Evolutionary conservation across 2,888 invertebrate species (phyloP).

Genomic region (Tiphia femorata): DNA sequence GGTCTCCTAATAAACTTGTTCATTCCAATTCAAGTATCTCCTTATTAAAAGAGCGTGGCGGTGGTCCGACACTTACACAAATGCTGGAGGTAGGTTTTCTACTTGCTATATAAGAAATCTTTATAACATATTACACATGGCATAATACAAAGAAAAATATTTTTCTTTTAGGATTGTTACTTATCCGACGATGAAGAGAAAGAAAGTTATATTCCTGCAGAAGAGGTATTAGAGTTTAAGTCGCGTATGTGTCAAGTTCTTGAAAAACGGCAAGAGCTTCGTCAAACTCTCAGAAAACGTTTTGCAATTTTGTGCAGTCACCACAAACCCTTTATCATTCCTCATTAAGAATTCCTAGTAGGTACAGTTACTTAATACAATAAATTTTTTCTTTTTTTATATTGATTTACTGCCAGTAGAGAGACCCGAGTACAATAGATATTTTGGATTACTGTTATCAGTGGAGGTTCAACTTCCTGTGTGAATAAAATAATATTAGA

Average conservation of each 20-base stretch:
- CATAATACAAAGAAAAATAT: constrained; percentile 5
- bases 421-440: constrained; percentile 41
- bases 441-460: constrained; percentile 49
- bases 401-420: constrained; percentile 53
- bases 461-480: constrained; percentile 34
- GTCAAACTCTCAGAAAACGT: constrained; percentile 84
- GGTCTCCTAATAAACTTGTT: constrained; percentile 51
- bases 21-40: constrained; percentile 60
- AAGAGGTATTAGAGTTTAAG: constrained; percentile 90
- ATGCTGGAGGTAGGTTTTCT: constrained; percentile 83
- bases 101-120: no score
- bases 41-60: constrained; percentile 65
- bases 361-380: constrained; percentile 44
- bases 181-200: constrained; percentile 81
- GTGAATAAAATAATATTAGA: constrained; percentile 39
- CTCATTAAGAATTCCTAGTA: constrained; percentile 53
- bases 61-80: constrained; percentile 79
- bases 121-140: neutral
- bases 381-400: constrained; percentile 50
- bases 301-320: constrained; percentile 82
- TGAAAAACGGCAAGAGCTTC: constrained; percentile 84
- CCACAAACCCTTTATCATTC: constrained; percentile 61
- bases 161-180: constrained; percentile 77
- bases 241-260: constrained; percentile 83
- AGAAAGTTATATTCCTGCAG: constrained; percentile 85